Evolutionary conservation across 2,113 vertebrate genomes (phyloP).

Genomic region (Climacteris rufus): DNA sequence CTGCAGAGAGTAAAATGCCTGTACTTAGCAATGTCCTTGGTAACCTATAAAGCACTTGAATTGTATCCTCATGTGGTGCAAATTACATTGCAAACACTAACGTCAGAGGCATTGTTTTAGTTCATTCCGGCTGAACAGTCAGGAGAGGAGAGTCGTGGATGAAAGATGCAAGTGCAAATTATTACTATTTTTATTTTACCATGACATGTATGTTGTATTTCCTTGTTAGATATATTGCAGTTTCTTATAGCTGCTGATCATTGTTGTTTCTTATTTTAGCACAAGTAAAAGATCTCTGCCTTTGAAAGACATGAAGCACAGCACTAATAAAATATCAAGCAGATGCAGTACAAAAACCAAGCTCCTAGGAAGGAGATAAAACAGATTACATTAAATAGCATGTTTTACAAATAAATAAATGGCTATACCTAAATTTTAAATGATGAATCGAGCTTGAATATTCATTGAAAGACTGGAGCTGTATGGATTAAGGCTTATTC

Average conservation of each 20-base stretch:
- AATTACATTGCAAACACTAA: not conserved
- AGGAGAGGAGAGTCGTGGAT: not conserved
- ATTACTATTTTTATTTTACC: not conserved
- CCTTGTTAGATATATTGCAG: not conserved
- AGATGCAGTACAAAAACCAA: not conserved
- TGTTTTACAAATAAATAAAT: not conserved
- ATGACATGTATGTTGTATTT: not conserved
- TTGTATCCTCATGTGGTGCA: not conserved
- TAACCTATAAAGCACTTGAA: not conserved
- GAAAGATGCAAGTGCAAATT: not conserved
- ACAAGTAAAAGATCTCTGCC: not conserved
- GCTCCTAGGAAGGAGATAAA: conserved; percentile 33
- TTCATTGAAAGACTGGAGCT: not conserved
- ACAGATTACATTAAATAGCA: not conserved
- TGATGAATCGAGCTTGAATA: not conserved
- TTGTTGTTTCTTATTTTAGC: not conserved
- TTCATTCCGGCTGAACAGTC: not conserved
- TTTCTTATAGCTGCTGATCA: not conserved
- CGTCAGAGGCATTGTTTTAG: not conserved
- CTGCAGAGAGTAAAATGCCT: not conserved
- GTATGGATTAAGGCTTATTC: not conserved
- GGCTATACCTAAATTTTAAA: not conserved
- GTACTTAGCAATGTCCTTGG: not conserved
- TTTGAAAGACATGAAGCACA: not conserved
- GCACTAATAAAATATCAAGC: not conserved